A percentile compares a stretch with the other conserved stretches of the same genome.
Conservation (phyloP, 2,797 vertebrate species). For the Bradypodion pumilum region DNA sequence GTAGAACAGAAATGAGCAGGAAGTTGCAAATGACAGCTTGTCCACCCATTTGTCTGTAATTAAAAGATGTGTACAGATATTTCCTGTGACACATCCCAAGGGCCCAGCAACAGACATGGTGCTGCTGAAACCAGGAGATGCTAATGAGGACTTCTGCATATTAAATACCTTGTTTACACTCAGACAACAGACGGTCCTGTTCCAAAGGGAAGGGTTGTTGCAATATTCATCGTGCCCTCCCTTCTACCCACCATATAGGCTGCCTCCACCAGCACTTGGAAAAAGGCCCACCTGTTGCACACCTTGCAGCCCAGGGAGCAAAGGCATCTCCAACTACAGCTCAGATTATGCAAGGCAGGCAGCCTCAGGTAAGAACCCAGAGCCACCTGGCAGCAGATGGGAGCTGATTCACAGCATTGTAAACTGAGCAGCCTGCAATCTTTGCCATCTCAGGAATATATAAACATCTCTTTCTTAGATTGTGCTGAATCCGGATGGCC, state of each 20-base stretch:
- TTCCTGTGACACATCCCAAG: conserved; percentile 73
- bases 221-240: conserved; percentile 36
- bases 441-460: no score
- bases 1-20: rapidly evolving
- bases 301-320: background rate
- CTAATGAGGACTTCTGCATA: conserved; percentile 76
- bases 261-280: background rate
- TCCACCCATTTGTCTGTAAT: conserved; percentile 73
- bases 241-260: background rate
- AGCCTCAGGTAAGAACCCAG: no score
- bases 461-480: no score
- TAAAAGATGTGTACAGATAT: conserved; percentile 74
- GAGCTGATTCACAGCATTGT: background rate
- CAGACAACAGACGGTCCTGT: conserved; percentile 65
- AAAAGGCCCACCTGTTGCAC: conserved; percentile 7
- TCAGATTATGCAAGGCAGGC: background rate
- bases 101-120: conserved; percentile 69
- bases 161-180: conserved; percentile 75
- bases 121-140: conserved; percentile 66
- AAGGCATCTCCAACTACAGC: background rate
- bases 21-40: conserved; percentile 37
- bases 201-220: conserved; percentile 47
- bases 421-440: background rate
- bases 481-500: background rate
- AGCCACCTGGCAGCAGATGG: background rate